phyloP scores from a whole-genome alignment of 2,113 vertebrate genomes.

The Gallinago jamesoni region DNA sequence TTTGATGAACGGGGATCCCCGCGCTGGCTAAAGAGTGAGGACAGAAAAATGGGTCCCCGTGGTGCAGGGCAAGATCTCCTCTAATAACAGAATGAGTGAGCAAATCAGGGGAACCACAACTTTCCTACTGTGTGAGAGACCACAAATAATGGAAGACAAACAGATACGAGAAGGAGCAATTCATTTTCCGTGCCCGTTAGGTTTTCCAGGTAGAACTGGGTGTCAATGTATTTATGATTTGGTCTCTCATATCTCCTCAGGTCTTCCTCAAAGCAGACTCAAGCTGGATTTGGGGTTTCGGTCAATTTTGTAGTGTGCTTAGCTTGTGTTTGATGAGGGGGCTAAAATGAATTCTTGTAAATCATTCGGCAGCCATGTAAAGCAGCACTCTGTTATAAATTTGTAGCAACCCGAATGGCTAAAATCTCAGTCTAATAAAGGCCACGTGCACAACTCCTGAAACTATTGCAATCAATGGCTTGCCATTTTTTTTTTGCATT shows the following conservation, averaged over 20 bases:
- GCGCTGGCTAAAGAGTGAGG: constrained; percentile 57
- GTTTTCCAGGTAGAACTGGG: neutral
- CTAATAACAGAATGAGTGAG: constrained; percentile 70
- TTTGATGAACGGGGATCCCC: constrained; percentile 45
- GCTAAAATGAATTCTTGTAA: neutral
- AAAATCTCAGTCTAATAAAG: neutral
- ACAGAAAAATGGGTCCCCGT: constrained; percentile 73
- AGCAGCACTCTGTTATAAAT: neutral
- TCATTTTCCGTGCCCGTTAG: neutral
- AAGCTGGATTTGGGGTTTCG: neutral
- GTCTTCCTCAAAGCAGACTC: neutral
- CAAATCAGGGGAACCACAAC: constrained; percentile 59
- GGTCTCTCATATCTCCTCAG: neutral
- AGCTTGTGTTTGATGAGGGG: neutral
- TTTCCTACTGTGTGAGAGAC: constrained; percentile 63
- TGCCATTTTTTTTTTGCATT: neutral
- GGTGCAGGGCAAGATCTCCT: constrained; percentile 64
- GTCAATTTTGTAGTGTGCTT: neutral
- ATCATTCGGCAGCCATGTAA: neutral
- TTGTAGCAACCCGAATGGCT: neutral
- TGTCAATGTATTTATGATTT: neutral
- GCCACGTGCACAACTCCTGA: neutral
- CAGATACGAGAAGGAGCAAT: constrained; percentile 15
- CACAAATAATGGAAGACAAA: constrained; percentile 33
- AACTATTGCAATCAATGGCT: neutral